Evolutionary conservation across 2,113 vertebrate genomes (phyloP).

Genomic region (Sturnus vulgaris): DNA sequence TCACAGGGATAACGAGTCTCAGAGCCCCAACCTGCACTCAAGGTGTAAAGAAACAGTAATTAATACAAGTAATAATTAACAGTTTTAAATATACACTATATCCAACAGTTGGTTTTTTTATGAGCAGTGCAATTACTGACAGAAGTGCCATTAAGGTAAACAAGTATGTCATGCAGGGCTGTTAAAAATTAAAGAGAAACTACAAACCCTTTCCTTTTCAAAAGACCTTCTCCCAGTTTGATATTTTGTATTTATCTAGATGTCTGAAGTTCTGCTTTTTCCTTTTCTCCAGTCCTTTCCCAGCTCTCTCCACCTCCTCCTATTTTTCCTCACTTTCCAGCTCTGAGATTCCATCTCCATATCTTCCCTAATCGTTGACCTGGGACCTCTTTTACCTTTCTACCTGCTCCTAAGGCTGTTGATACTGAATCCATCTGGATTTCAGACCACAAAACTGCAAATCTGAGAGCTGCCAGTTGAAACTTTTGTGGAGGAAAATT

Average conservation of each 20-base stretch:
- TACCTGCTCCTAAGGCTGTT: not conserved
- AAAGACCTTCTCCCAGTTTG: not conserved
- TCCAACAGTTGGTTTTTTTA: not conserved
- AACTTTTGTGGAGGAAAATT: not conserved
- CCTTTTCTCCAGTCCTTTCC: not conserved
- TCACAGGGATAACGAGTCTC: not conserved
- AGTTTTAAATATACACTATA: not conserved
- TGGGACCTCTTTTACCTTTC: not conserved
- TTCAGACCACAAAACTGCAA: not conserved
- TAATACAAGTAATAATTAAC: not conserved
- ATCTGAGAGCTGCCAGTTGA: not conserved
- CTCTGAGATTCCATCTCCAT: not conserved
- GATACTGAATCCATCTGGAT: not conserved
- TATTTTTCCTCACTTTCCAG: accelerated
- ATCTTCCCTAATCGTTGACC: not conserved
- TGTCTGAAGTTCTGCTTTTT: not conserved
- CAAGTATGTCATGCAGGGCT: accelerated
- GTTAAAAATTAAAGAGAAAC: not conserved
- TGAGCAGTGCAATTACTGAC: not conserved
- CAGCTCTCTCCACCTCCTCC: not conserved
- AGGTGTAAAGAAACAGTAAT: not conserved
- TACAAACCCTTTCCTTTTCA: not conserved
- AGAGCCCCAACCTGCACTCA: not conserved
- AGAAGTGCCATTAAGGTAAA: not conserved
- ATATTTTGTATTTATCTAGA: not conserved